Base-by-base conservation (phyloP, 2,888 invertebrate genomes). In the Bellardia bayeri region DNA sequence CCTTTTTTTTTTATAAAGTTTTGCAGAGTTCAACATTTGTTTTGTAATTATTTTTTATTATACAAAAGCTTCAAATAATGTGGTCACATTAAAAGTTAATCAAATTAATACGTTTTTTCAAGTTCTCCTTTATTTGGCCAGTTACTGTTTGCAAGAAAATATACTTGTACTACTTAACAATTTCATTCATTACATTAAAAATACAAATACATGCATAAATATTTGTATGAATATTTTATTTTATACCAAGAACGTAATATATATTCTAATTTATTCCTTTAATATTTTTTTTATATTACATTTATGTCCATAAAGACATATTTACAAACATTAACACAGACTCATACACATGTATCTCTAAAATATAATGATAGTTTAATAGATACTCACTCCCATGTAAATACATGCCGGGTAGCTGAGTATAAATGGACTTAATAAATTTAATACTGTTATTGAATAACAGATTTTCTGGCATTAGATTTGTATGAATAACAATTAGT, bases 171-270 rank as follows among this genome's bases (percentile, higher is more conserved):
- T 42, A 11, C 9, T 14, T 9, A 58, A 33, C n/a, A 64, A n/a
- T 56, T 64, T 64, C 42, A 54, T 66, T 42, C 42, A 56, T 66
- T 66, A 56, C 4, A 30, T 42, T 66, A 54, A 1, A 66, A 56
- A 56, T 66, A 37, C 37, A 23, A 23, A 23, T 23, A 23, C 0
- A 23, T 23, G 23, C 23, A 37, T 37, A 33, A 0, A 45, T 11
- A 5, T 30, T 66, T 56, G 66, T 54, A 56, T 78, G 56, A 78
- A 78, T 66, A 78, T 66, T 78, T 56, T 42, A 76, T 54, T 66
- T 54, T 40, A 9, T 42, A 30, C 23, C 11, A 51, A 30, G 13
- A 11, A 54, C 4, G 2, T n/a, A 30, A 42, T 54, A 33, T 49
- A 3, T 66, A 76, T 76, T 66, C 40, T 51, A 76, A 78, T 78